Evolutionary conservation across 2,888 invertebrate genomes (phyloP).

Genomic region (Meiosimyza decipiens): DNA sequence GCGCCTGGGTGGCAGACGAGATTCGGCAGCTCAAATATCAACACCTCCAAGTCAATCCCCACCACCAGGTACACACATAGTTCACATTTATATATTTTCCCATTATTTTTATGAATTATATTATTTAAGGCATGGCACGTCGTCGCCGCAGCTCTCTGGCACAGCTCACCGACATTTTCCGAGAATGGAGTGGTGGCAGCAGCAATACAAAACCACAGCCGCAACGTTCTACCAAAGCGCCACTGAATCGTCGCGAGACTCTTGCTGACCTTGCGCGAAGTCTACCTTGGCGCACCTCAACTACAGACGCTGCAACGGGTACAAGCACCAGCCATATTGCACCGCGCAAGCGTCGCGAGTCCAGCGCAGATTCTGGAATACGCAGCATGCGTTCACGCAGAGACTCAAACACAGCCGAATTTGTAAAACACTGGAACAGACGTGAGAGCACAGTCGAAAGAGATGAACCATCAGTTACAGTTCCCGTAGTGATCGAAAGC

Average conservation of each 20-base stretch:
- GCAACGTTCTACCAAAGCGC: conserved; percentile 67
- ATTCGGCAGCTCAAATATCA: conserved; percentile 91
- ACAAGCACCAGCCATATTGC: conserved; percentile 65
- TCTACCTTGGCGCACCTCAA: conserved; percentile 82
- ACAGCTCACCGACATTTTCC: conserved; percentile 86
- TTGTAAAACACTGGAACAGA: conserved; percentile 77
- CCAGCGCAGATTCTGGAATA: conserved; percentile 87
- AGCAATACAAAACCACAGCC: conserved; percentile 66
- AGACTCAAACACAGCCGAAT: conserved; percentile 80
- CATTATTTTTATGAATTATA: not conserved
- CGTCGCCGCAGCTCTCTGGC: conserved; percentile 87
- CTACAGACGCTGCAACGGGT: conserved; percentile 68
- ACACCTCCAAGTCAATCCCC: conserved; percentile 86
- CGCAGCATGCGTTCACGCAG: conserved; percentile 80
- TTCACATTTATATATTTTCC: not conserved
- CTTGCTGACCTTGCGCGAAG: conserved; percentile 88
- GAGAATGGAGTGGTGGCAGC: conserved; percentile 85
- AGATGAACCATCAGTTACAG: conserved; percentile 57
- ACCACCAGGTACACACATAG: conserved; percentile 54
- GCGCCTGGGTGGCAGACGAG: conserved; percentile 84
- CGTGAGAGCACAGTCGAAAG: conserved; percentile 71
- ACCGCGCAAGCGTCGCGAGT: conserved; percentile 82
- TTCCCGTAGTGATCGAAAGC: conserved; percentile 54
- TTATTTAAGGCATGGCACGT: conserved; percentile 71
- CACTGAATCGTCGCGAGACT: conserved; percentile 86